Base-by-base conservation (phyloP, 1,140 invertebrate species). In the Drosophila nigrodunni region DNA sequence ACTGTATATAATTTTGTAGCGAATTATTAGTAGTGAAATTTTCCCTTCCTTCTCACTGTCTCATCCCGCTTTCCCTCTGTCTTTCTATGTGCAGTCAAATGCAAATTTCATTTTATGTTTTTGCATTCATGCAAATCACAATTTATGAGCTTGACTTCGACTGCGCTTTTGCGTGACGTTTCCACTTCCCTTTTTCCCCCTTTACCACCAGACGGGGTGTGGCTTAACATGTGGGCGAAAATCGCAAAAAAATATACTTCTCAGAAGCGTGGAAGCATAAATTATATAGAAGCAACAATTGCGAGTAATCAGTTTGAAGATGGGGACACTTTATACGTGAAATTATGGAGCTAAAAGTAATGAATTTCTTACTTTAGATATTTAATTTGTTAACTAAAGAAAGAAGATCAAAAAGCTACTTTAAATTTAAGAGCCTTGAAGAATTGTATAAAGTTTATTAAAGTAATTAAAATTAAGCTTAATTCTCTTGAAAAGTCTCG, bases 101-200 rank as follows among this genome's bases (percentile, higher is more conserved):
- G 83, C 85, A 88, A 88, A 88, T 80, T 83, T 80, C 74, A 83
- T 88, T 88, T 89, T 83, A 89, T 83, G 72, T 64, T 75, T 83
- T 74, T 78, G 79, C 77, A 89, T 89, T 87, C 83, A 89, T 83
- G 83, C 80, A 80, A 89, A 87, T 88, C 73, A 74, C 70, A 80
- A 89, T 87, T 88, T 87, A 87, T 76, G 82, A 72, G 67, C 62
- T 61, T 50, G 58, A 74, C 52, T 71, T 80, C 52, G 46, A 71
- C 60, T 71, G 68, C 67, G 54, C 73, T 71, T 75, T 71, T 75
- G 59, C 49, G 35, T 64, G 73, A 62, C 44, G 49, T 61, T 55
- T 18, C 21, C 34, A 7, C 25, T 13, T n/a, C 25, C 30, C 21
- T 30, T 35, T 15, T 3, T 6, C 13, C 44, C 13, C 18, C 9